Base-by-base conservation (phyloP, 2,888 invertebrate genomes). In the Achlya flavicornis region DNA sequence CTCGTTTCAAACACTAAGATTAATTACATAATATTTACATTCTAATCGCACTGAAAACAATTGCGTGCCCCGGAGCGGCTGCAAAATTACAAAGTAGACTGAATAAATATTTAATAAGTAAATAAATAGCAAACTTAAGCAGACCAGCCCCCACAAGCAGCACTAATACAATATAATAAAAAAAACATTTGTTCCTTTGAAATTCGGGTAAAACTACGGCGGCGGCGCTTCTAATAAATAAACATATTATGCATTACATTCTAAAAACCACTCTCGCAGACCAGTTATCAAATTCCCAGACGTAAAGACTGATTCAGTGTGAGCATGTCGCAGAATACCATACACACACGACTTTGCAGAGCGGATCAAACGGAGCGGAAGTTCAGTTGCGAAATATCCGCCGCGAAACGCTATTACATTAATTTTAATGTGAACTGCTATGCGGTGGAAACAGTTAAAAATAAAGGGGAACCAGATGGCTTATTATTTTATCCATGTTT, bases 391-490 rank as follows among this genome's bases (percentile, higher is more conserved):
- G 53, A 53, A 53, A 19, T 53, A 19, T 14, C 53, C 19, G 4
- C 53, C 19, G 53, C 19, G 53, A 53, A 53, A 53, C 3, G 19
- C 53, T 53, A 53, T 53, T 53, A 53, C 53, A 53, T 53, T 53
- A 53, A 53, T 53, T 53, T 53, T 53, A 53, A 53, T 53, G 53
- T 53, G 53, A 16, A 48, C 48, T 48, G 16, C 16, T 16, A 10
- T 48, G 19, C 19, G 53, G 19, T 19, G 53, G 53, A n/a, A n/a
- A n/a, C n/a, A n/a, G n/a, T n/a, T n/a, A n/a, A 53, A 53, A 53
- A 53, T n/a, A 19, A 53, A 53, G 10, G 19, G 19, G 14, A 19
- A 46, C 19, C 53, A 3, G 48, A 16, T 46, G 14, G 14, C 14
- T 48, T 5, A n/a, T 46, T n/a, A 46, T 43, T 10, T 43, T 43